Evolutionary conservation across 2,888 invertebrate genomes (phyloP), one percentile per base, ranked within the genome.

Genomic region (Lysandra coridon): DNA sequence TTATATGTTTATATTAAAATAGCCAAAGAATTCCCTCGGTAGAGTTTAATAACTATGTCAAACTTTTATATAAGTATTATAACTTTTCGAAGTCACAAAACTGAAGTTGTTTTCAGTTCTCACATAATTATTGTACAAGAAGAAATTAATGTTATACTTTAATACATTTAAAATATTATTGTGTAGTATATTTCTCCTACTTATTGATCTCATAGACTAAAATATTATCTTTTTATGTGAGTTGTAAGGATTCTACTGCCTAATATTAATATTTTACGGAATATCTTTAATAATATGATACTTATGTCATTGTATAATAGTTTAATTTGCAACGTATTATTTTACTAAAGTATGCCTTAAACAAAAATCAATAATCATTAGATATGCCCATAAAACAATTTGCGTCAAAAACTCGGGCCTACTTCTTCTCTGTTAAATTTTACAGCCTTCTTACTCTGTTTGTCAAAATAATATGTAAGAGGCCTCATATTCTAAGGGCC

Each of bases 1-100:
- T 69, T 69, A 69, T 69, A 69, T 69, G 69, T 69, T 69, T 69
- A 33, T 37, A 69, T 33, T 69, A 69, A 33, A 69, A 69, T 69
- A 69, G 69, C 33, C 69, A 69, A 37, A 37, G 69, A 37, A 37
- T 69, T 69, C 37, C 64, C 69, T 69, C 33, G 69, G 33, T 69
- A 69, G 33, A 30, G 4, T 69, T 69, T 69, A 33, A 69, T 69
- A 64, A 64, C 30, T 69, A 69, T 33, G 69, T 69, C 69, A 37
- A 69, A 69, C 69, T 69, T 64, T 30, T 64, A 62, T 62, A 69
- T 69, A 17, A 69, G 33, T 17, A 33, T 14, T 33, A 37, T 57
- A 57, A 57, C 57, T 57, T 14, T 69, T 69, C 69, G 69, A 64
- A 64, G 30, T 30, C 33, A 33, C 33, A 69, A 64, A 62, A 62